These are phyloP conservation scores for Henricia sp. DNA, from an alignment of 53 echinoderm and acorn worm species.

Conservation along the genomic window DNA sequence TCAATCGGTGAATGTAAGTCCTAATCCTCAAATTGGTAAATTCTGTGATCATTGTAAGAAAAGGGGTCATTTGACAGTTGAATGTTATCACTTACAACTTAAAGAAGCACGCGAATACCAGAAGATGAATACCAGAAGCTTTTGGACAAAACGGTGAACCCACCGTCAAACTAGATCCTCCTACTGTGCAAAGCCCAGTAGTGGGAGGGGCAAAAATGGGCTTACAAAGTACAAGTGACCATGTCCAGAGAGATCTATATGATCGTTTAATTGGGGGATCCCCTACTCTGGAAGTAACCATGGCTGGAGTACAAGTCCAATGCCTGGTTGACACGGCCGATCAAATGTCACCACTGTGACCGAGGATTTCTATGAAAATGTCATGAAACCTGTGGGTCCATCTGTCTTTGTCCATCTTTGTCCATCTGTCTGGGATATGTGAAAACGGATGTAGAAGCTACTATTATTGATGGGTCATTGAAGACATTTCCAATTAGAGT, in stretches of 20 bases:
- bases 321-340: conserved; percentile 27
- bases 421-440: neutral
- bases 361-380: neutral
- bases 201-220: conserved; percentile 9
- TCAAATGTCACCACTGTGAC: conserved; percentile 33
- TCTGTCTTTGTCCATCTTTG: too few species aligned
- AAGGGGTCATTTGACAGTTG: too few species aligned
- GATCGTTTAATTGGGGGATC: neutral
- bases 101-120: too few species aligned
- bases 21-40: too few species aligned
- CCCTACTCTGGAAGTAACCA: neutral
- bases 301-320: neutral
- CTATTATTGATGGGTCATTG: neutral
- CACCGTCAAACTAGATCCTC: conserved; percentile 13
- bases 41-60: too few species aligned
- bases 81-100: too few species aligned
- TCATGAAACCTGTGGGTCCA: neutral
- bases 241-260: neutral
- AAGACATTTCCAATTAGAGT: too few species aligned
- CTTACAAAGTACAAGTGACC: too few species aligned
- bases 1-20: too few species aligned
- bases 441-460: neutral
- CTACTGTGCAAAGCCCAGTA: conserved; percentile 11
- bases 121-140: too few species aligned
- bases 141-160: too few species aligned